A percentile compares a stretch with the other conserved stretches of the same genome.
These are phyloP conservation scores for Aspiorhynchus laticeps DNA, from an alignment of 2,113 vertebrate genomes.

Conservation along the genomic window DNA sequence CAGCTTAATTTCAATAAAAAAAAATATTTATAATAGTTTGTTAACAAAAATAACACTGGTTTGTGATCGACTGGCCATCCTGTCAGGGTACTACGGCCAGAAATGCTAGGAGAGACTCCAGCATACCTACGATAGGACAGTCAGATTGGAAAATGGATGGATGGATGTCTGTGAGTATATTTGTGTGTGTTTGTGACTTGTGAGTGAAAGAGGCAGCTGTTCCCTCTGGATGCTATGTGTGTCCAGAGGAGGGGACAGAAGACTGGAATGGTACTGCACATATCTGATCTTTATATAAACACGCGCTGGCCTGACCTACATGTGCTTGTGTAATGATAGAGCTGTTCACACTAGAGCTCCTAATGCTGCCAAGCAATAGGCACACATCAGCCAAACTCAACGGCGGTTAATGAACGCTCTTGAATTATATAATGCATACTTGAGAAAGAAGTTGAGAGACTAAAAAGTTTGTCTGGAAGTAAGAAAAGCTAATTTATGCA, in stretches of 20 bases:
- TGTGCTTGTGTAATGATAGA: constrained; percentile 33
- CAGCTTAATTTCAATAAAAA: too few relatives aligned
- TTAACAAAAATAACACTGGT: too few relatives aligned
- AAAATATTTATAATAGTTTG: too few relatives aligned
- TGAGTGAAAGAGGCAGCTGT: constrained; percentile 53
- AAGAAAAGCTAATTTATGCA: not conserved
- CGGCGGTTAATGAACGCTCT: not conserved
- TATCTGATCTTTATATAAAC: constrained; percentile 58
- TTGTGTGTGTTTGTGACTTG: not conserved
- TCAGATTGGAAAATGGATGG: not conserved
- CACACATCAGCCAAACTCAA: not conserved
- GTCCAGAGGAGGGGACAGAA: constrained; percentile 35
- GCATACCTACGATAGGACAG: not conserved
- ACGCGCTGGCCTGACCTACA: constrained; percentile 45
- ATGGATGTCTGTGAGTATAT: not conserved
- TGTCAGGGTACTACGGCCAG: not conserved
- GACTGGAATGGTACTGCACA: constrained; percentile 43
- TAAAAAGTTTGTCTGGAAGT: not conserved
- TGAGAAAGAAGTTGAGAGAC: not conserved
- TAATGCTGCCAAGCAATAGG: not conserved
- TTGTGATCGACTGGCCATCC: too few relatives aligned
- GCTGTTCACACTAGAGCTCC: not conserved
- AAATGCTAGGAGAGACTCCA: not conserved
- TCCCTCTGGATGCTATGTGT: constrained; percentile 33
- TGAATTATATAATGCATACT: not conserved